Base-by-base conservation (phyloP, 1,140 invertebrate genomes). In the Polypedilum vanderplanki region DNA sequence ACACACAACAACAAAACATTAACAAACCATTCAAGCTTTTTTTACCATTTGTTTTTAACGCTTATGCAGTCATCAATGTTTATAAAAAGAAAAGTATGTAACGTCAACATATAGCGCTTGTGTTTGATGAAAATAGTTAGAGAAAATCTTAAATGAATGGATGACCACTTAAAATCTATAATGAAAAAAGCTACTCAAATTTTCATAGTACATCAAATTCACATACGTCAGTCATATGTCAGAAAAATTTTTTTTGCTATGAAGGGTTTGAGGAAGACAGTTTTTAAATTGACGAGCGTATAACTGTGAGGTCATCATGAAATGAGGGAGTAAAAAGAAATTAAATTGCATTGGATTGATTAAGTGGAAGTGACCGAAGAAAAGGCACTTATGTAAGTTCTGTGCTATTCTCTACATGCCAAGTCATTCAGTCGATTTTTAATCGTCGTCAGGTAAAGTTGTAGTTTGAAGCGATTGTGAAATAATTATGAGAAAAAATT, bases 341-440 rank as follows among this genome's bases (percentile, higher is more conserved):
- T 57, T 57, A 57, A 57, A 57, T 57, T 57, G 46, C 46, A 57
- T 57, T 57, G 46, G n/a, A 57, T 57, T 57, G 46, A 57, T 57
- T 57, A 57, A n/a, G 46, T 57, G 46, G 46, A 57, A 57, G 46
- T 57, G 46, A 57, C 46, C 46, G 46, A 33, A 33, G 24, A 33
- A 33, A n/a, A 33, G 24, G 24, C 46, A n/a, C n/a, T 57, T 57
- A n/a, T n/a, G n/a, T n/a, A 57, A 4, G 46, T 57, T 57, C n/a
- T n/a, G n/a, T n/a, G n/a, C n/a, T n/a, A n/a, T n/a, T n/a, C n/a
- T n/a, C 12, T 57, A n/a, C 46, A 12, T n/a, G 12, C 12, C 46
- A 57, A 57, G 46, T 57, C 46, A 18, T 70, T 70, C 65, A 70
- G 65, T 70, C 17, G 15, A 8, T 4, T 70, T 10, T 70, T 22